These are phyloP conservation scores for Ptilodon capucinus DNA, from an alignment of 2,888 invertebrate genomes.

Conservation along the genomic window DNA sequence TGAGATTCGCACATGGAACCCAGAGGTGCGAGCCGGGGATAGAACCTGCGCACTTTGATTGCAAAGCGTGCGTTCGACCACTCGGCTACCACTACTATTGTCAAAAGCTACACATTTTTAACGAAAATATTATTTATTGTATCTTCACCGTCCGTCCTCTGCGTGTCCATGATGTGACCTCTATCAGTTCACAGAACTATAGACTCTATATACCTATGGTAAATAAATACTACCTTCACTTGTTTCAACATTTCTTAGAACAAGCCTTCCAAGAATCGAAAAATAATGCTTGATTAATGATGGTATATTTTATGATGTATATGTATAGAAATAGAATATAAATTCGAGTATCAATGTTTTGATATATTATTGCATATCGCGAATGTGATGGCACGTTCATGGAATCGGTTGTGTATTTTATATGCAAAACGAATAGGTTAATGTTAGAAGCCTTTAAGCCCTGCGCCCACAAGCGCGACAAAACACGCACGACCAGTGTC, in stretches of 20 bases:
- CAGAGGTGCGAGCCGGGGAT: too few species aligned
- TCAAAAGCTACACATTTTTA: too few species aligned
- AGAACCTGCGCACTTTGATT: too few species aligned
- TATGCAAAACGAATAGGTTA: slow-evolving; percentile 20
- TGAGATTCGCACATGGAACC: too few species aligned
- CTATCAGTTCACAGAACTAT: background rate
- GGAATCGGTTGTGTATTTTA: slow-evolving; percentile 9
- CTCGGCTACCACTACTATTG: too few species aligned
- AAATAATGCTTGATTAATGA: background rate
- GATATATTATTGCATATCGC: background rate
- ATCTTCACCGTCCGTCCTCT: background rate
- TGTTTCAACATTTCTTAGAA: background rate
- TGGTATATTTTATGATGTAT: background rate
- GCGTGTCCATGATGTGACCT: background rate
- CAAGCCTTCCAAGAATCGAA: background rate
- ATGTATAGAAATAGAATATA: background rate
- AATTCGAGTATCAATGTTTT: background rate
- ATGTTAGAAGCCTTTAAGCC: slow-evolving; percentile 4
- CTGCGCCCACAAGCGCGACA: too few species aligned
- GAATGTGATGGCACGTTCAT: background rate
- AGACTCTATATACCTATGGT: background rate
- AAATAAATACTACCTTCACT: slow-evolving; percentile 12
- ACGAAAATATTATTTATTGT: too few species aligned
- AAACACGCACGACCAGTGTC: too few species aligned
- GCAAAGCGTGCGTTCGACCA: too few species aligned